Evolutionary conservation across 1,140 invertebrate species (phyloP).

Genomic region (Drosophila obscura): DNA sequence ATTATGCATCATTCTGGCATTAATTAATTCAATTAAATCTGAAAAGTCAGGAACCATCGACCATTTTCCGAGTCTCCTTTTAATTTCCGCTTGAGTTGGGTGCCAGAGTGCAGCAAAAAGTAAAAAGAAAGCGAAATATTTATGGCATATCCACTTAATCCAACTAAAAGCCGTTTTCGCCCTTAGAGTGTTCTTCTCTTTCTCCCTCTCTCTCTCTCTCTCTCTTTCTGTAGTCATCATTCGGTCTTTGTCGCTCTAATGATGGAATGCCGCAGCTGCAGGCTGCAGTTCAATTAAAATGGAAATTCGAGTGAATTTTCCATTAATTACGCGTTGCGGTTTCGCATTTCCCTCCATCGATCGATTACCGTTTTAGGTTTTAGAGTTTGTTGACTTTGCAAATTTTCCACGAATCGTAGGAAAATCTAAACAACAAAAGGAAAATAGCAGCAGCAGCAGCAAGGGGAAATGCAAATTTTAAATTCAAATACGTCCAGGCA

Average conservation of each 20-base stretch:
- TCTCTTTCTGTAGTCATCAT: neutral
- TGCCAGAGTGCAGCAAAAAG: too few species aligned
- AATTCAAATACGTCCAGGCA: conserved; percentile 42
- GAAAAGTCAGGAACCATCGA: neutral
- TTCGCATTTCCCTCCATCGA: conserved; percentile 38
- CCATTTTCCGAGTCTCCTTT: conserved; percentile 1
- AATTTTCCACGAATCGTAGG: conserved; percentile 8
- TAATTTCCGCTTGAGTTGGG: conserved; percentile 2
- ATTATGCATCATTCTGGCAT: neutral
- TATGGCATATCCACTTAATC: conserved; percentile 40
- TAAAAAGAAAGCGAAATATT: conserved; percentile 28
- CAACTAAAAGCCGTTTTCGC: conserved; percentile 20
- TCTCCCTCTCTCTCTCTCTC: neutral
- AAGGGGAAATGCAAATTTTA: conserved; percentile 37
- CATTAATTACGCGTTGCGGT: conserved; percentile 58
- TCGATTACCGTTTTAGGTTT: conserved; percentile 37
- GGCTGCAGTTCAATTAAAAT: conserved; percentile 68
- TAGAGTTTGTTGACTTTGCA: conserved; percentile 47
- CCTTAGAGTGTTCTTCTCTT: neutral
- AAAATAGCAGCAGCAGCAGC: conserved; percentile 8
- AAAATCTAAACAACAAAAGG: conserved; percentile 1
- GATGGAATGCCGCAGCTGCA: conserved; percentile 41
- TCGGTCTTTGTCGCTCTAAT: conserved; percentile 25
- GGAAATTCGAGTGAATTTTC: conserved; percentile 56
- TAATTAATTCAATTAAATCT: conserved; percentile 27